Base-by-base conservation (phyloP, 1,140 invertebrate genomes). In the Trinorchestia longiramus region DNA sequence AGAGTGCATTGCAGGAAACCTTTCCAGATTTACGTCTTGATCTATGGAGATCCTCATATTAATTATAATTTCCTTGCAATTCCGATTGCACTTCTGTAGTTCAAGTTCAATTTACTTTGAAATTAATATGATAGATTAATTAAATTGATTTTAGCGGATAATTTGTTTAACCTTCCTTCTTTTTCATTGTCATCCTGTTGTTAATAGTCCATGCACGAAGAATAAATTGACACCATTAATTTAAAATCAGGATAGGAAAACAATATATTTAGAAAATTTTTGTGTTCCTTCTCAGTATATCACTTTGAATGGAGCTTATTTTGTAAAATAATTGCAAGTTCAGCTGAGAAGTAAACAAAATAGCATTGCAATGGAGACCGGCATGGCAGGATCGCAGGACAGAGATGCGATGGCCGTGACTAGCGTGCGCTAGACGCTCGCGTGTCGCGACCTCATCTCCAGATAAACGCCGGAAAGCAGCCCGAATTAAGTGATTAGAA, bases 401-500 rank as follows among this genome's bases (percentile, higher is more conserved):
- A 77, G 1, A 77, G 62, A 77, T 77, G 62, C 62, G 62, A 1
- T 36, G 62, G 62, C 62, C 62, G 62, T 77, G 62, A 36, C 62
- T 77, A 43, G 92, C 92, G 92, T 94, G 92, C 45, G 92, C 44
- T 17, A 11, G 40, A n/a, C 43, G 92, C 92, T 94, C 92, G 92
- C 92, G 43, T 94, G 92, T 94, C 92, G 41, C 43, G 36, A 44
- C 92, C 92, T 94, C 92, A 94, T 94, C 92, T 23, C 43, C 92
- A 45, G 92, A 94, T 94, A 94, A 94, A 94, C 92, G 44, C 92
- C 92, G 43, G 44, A 94, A 94, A 43, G 92, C 92, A 94, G 92
- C 92, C 92, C 44, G 92, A 94, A 94, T 94, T 94, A 94, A 94
- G 92, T 94, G 92, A 94, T 94, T 94, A 94, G 92, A 94, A 94